A percentile compares a stretch with the other conserved stretches of the same genome.
These are phyloP conservation scores for Halictus ligatus DNA, from an alignment of 2,888 invertebrate species.

Conservation along the genomic window DNA sequence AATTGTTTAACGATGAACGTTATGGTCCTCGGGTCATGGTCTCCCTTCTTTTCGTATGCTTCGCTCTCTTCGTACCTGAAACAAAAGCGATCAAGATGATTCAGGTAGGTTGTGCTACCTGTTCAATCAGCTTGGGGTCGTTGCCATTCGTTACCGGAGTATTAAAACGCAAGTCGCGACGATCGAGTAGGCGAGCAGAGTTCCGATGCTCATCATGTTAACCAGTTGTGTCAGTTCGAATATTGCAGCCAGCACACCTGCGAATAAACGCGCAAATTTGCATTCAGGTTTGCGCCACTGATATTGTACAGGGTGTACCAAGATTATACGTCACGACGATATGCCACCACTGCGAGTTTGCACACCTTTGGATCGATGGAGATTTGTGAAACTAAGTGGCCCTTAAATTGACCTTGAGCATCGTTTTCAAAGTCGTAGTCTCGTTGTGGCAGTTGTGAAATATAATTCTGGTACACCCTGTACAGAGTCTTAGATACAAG, in stretches of 20 bases:
- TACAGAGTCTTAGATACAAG: not conserved
- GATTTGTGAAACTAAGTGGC: too few relatives aligned
- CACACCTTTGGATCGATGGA: too few relatives aligned
- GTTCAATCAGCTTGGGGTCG: not conserved
- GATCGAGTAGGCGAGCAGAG: conserved; percentile 94
- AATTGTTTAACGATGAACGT: conserved; percentile 79
- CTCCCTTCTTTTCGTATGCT: conserved; percentile 81
- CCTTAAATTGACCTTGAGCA: too few relatives aligned
- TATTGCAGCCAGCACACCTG: conserved; percentile 92
- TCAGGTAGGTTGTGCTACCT: not conserved
- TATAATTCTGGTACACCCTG: not conserved
- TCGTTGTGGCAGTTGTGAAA: not conserved
- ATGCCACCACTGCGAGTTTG: too few relatives aligned
- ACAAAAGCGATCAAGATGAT: conserved; percentile 27
- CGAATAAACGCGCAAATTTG: conserved; percentile 64
- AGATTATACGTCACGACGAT: not conserved
- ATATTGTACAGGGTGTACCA: not conserved
- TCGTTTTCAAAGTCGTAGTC: not conserved
- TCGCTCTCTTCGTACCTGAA: conserved; percentile 84
- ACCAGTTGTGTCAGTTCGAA: conserved; percentile 94
- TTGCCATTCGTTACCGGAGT: conserved; percentile 87
- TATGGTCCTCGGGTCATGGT: conserved; percentile 75
- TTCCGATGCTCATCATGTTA: conserved; percentile 96
- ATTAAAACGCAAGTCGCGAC: conserved; percentile 95
- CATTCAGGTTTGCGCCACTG: not conserved